Evolutionary conservation across 2,797 vertebrate genomes (phyloP).

Genomic region (Protonibea diacanthus): DNA sequence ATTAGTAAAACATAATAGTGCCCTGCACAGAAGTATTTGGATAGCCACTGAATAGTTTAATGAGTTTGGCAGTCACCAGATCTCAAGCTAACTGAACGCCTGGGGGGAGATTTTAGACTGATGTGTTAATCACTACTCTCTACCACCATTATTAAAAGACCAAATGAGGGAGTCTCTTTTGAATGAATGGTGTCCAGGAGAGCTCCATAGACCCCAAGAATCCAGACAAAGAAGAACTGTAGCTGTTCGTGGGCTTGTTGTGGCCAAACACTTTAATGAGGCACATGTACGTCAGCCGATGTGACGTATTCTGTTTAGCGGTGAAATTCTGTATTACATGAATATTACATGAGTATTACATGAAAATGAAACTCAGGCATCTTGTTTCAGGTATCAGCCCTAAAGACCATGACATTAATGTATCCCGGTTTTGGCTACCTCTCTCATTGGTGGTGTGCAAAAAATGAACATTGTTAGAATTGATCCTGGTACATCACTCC

Average conservation of each 20-base stretch:
- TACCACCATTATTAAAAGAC: conserved; percentile 8
- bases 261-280: not conserved
- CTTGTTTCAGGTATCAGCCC: conserved; percentile 3
- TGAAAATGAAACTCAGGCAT: conserved; percentile 9
- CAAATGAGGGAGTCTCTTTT: not conserved
- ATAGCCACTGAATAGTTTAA: not conserved
- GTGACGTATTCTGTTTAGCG: not conserved
- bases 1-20: not conserved
- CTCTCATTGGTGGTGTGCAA: conserved; percentile 45
- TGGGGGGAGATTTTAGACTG: not conserved
- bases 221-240: too few species aligned
- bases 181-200: not conserved
- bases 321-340: conserved; percentile 4
- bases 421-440: conserved; percentile 51
- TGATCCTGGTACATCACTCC: conserved; percentile 61
- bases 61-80: not conserved
- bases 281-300: not conserved
- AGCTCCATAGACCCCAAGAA: not conserved
- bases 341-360: conserved; percentile 10
- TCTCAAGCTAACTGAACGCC: not conserved
- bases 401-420: conserved; percentile 57
- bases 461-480: conserved; percentile 67
- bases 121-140: not conserved
- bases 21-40: too few species aligned
- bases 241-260: not conserved